A percentile compares a stretch with the other conserved stretches of the same genome.
phyloP scores from a whole-genome alignment of 2,797 vertebrate genomes.

The Coregonus suidteri region DNA sequence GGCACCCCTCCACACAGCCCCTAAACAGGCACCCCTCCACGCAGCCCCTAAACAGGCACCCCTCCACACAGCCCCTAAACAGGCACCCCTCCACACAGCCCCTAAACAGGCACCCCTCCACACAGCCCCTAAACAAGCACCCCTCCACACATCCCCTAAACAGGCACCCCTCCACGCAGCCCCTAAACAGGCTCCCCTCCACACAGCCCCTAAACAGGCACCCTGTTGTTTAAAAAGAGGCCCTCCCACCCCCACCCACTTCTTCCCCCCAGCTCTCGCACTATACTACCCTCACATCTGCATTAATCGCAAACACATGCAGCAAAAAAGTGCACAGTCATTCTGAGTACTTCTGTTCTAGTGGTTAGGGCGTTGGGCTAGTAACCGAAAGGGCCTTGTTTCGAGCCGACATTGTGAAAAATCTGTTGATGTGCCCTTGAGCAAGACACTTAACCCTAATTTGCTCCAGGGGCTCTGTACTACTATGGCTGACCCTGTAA shows the following conservation, averaged over 20 bases:
- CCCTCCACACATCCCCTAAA: slow-evolving; percentile 2
- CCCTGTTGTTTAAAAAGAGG: slow-evolving; percentile 17
- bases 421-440: not conserved
- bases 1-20: slow-evolving; percentile 8
- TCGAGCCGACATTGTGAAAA: too few relatives aligned
- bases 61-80: slow-evolving; percentile 2
- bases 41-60: not conserved
- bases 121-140: not conserved
- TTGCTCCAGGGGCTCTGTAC: too few relatives aligned
- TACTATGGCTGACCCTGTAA: too few relatives aligned
- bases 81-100: not conserved
- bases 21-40: not conserved
- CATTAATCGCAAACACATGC: slow-evolving; percentile 72
- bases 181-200: not conserved
- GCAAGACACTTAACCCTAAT: too few relatives aligned
- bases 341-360: slow-evolving; percentile 36
- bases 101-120: slow-evolving; percentile 1
- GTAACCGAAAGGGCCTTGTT: too few relatives aligned
- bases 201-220: not conserved
- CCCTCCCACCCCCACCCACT: slow-evolving; percentile 12
- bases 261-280: not conserved
- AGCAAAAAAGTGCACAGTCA: slow-evolving; percentile 73
- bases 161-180: not conserved
- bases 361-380: too few relatives aligned
- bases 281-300: slow-evolving; percentile 27